Percentiles rank a stretch among this genome's conserved stretches.
Evolutionary conservation across 2,113 vertebrate species (phyloP).

Genomic region (Pseudorectes ferrugineus): DNA sequence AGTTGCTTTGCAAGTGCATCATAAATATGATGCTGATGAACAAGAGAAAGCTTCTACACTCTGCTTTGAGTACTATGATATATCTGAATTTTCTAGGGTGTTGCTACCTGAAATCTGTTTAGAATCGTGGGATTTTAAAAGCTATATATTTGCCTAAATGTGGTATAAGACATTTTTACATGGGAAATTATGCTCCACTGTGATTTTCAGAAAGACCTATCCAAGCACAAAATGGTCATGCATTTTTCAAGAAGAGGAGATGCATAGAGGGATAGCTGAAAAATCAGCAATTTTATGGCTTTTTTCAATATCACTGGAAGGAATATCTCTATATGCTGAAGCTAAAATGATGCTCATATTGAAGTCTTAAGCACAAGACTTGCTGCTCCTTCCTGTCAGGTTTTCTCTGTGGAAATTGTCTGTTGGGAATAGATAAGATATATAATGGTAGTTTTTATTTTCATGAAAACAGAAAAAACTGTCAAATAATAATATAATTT

Average conservation of each 20-base stretch:
- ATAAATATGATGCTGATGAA: not conserved
- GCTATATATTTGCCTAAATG: not conserved
- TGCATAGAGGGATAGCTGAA: not conserved
- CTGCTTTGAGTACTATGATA: not conserved
- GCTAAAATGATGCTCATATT: not conserved
- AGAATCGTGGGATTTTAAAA: not conserved
- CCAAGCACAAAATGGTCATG: not conserved
- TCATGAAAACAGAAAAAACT: not conserved
- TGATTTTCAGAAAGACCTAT: conserved; percentile 4
- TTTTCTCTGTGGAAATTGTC: not conserved
- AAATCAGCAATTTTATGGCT: not conserved
- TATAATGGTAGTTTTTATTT: not conserved
- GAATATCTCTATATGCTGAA: not conserved
- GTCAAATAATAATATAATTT: not conserved
- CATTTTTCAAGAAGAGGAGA: not conserved
- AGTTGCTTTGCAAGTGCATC: conserved; percentile 19
- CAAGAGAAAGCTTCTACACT: not conserved
- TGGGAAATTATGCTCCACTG: not conserved
- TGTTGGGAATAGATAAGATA: not conserved
- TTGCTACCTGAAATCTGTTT: not conserved
- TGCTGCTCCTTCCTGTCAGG: not conserved
- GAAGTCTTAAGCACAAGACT: not conserved
- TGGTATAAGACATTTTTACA: not conserved
- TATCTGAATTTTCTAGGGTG: not conserved
- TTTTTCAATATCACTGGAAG: not conserved